Base-by-base conservation (phyloP, 2,113 vertebrate genomes). In the Tamias sibiricus region DNA sequence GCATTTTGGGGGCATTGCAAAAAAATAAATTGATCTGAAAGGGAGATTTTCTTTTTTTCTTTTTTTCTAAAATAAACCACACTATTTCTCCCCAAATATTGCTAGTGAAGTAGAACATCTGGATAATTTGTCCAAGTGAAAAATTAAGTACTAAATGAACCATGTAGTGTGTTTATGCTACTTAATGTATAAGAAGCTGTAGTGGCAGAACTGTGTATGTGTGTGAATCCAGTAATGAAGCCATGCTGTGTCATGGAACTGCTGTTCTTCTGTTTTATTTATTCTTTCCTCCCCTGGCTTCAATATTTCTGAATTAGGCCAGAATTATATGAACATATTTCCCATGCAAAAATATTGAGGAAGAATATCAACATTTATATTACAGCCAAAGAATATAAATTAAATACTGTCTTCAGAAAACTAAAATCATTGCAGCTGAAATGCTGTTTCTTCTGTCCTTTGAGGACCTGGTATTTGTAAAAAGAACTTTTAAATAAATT, bases 111-210 rank as follows among this genome's bases (percentile, higher is more conserved):
- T 4, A 4, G 22, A 83, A 95, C 37, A 84, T 72, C 37, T 47
- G 92, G 75, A 66, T 92, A 94, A 97, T 90, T 96, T 92, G 80
- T 91, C 66, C 90, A 90, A 66, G 86, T 88, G 84, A 95, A 97
- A 93, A 92, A 95, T 84, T 95, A 76, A 57, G 68, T n/a, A 66
- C 19, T 84, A 80, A 96, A 72, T 92, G 83, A 95, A 42, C 64
- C 69, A 64, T 68, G 49, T 49, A 68, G 7, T 66, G 35, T 90
- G 69, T 97, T 95, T 97, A 79, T 93, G 90, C 49, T 57, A 42
- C 20, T 93, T 90, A 87, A 64, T 83, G 2, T 90, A 42, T 66
- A 86, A 90, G 79, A 76, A 87, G 42, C 2, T 64, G 20, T 35
- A 14, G 30, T 76, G 44, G 75, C 62, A 76, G 66, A 90, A 49